phyloP scores from a whole-genome alignment of 2,888 invertebrate species.

The Polia nebulosa region DNA sequence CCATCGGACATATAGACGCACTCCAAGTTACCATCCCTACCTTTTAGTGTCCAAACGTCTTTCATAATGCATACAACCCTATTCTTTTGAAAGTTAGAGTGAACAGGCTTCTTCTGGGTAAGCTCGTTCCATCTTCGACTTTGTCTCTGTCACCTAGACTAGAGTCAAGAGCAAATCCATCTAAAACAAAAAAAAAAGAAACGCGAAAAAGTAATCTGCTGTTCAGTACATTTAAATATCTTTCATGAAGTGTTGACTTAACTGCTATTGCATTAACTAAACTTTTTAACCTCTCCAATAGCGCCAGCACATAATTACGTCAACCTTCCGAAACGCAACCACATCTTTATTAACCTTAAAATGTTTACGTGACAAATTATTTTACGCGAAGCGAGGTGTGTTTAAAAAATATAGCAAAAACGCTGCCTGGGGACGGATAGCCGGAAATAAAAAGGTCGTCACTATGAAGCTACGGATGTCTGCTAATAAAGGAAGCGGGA shows the following conservation, averaged over 20 bases:
- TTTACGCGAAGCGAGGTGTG: conserved; percentile 75
- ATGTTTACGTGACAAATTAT: conserved; percentile 82
- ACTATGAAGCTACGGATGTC: conserved; percentile 81
- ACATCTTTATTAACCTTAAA: conserved; percentile 80
- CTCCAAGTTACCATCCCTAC: no score
- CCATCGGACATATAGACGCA: no score
- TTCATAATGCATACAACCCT: no score
- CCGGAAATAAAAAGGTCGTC: conserved; percentile 88
- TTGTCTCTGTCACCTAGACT: no score
- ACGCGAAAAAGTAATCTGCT: no score
- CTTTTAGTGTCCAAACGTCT: no score
- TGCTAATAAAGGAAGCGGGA: conserved; percentile 86
- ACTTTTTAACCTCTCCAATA: conserved; percentile 25
- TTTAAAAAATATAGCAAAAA: conserved; percentile 72
- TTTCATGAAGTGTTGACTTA: not conserved
- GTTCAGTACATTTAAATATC: no score
- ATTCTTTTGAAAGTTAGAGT: no score
- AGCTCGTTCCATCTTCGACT: no score
- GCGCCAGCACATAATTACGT: conserved; percentile 46
- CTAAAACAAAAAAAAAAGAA: no score
- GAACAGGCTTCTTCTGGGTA: no score
- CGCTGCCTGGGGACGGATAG: conserved; percentile 72
- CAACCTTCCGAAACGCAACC: conserved; percentile 68
- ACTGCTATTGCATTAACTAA: conserved; percentile 20
- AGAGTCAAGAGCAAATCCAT: no score